Evolutionary conservation across 2,113 vertebrate genomes (phyloP).

Genomic region (Podilymbus podiceps): DNA sequence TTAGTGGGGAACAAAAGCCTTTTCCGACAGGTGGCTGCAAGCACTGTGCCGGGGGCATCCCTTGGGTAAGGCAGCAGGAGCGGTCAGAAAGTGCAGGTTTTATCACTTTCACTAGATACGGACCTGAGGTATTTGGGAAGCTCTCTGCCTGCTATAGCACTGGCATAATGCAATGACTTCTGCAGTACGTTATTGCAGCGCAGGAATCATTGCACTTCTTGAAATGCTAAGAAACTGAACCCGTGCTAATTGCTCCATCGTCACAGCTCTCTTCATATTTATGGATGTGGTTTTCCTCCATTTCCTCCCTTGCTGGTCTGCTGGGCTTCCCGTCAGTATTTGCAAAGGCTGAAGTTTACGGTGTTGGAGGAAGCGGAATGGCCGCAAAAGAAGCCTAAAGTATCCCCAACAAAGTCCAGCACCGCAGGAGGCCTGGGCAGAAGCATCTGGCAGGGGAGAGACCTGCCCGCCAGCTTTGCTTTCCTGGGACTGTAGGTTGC

Average conservation of each 20-base stretch:
- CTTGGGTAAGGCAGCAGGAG: not conserved
- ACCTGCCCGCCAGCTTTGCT: not conserved
- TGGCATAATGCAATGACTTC: not conserved
- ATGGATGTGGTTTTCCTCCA: not conserved
- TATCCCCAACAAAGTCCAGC: not conserved
- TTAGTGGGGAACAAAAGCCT: not conserved
- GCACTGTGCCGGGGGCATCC: accelerated
- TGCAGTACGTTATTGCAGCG: not conserved
- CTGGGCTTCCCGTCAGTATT: not conserved
- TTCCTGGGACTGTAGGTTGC: not conserved
- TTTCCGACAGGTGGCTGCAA: not conserved
- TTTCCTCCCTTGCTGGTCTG: not conserved
- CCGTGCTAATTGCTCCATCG: accelerated
- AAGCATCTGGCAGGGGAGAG: not conserved
- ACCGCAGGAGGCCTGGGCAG: not conserved
- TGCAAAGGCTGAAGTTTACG: not conserved
- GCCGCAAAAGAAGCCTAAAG: not conserved
- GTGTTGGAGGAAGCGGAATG: not conserved
- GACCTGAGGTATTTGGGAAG: not conserved
- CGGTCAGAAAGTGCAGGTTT: not conserved
- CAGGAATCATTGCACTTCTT: not conserved
- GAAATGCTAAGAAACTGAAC: not conserved
- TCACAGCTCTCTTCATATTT: not conserved
- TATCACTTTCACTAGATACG: not conserved
- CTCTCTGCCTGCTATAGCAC: not conserved